Base-by-base conservation (phyloP, 2,888 invertebrate genomes). In the Andrena marginata region DNA sequence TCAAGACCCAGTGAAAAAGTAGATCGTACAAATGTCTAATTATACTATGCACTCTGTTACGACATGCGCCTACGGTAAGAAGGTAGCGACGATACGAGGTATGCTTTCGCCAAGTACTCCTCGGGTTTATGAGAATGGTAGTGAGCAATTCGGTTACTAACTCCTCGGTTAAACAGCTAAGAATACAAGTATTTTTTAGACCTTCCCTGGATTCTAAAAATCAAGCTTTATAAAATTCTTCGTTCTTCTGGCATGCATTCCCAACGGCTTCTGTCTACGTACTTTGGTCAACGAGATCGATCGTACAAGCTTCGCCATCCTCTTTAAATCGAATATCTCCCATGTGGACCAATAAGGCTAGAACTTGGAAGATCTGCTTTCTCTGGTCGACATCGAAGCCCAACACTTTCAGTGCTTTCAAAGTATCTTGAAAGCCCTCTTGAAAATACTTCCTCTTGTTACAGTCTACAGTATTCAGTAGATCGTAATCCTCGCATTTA, bases 11-110 rank as follows among this genome's bases (percentile, higher is more conserved):
- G 16, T 89, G 85, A 78, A 94, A 94, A 23, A 94, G 89, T 60
- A 90, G 90, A 54, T 93, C 92, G 80, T 94, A 94, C 54, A 94
- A 86, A 48, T 93, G 92, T 76, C 94, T 91, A 87, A 94, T 94
- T 31, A 94, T 89, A 71, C 94, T 92, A 80, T 94, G 92, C 69
- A 94, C 87, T 42, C 94, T 91, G 63, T 92, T 92, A 51, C 90
- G 89, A 80, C 94, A 94, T 60, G 93, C 94, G 51, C 93, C 93
- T 2, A 87, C 77, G 42, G 91, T 93, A 8, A 82, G 82, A 56
- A 94, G 92, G 31, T 92, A 90, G 13, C 92, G 91, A 77, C 91
- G 90, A 65, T 92, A 94, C 3, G 87, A 26, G 0, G 89, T 91
- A n/a, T 90, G 87, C 29, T 92, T 89, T 69, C 89, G 86, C 49